Base-by-base conservation (phyloP, 2,797 vertebrate genomes). In the Salarias fasciatus region DNA sequence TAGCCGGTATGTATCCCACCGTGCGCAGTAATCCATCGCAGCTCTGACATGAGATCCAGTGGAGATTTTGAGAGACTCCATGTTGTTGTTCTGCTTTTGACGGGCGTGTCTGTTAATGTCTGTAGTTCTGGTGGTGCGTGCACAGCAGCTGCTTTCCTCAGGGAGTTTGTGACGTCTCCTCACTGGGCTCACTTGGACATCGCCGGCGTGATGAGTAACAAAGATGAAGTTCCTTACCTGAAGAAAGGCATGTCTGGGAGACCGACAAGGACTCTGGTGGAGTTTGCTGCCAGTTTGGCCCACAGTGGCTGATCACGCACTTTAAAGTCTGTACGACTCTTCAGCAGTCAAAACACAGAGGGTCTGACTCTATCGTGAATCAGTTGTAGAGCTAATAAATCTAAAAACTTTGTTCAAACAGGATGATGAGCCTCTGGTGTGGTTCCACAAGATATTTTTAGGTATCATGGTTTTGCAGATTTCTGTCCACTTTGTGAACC, bases 141-240 rank as follows among this genome's bases (percentile, higher is more conserved):
- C 74, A 99, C 98, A 28, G 98, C 98, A 1, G 98, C 97, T 1
- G 97, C 97, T 0, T 99, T 99, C 87, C 93, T 99, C 57, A 93
- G 76, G 67, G 95, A 99, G 75, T 99, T 99, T 60, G 96, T 99
- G 74, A 95, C 93, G 0, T 88, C 87, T 6, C 67, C 93, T 38
- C 95, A 96, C 40, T 99, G 97, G 98, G 98, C 98, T 15, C 97
- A 99, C 67, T 89, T 99, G 64, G 97, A 99, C 82, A 99, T 98
- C 5, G 97, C 98, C 2, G 97, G 98, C 3, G 97, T 99, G 79
- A 99, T 99, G 98, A 89, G 86, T 0, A 99, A 98, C 84, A 98
- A 97, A 77, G 96, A 99, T 3, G 97, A 99, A 79, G 74, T 99
- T 56, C 95, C 96, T 0, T 98, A 98, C 63, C 92, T 99, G 44